Evolutionary conservation across 2,797 vertebrate genomes (phyloP), one percentile per base, ranked within the genome.

Genomic region (Agapornis canus): DNA sequence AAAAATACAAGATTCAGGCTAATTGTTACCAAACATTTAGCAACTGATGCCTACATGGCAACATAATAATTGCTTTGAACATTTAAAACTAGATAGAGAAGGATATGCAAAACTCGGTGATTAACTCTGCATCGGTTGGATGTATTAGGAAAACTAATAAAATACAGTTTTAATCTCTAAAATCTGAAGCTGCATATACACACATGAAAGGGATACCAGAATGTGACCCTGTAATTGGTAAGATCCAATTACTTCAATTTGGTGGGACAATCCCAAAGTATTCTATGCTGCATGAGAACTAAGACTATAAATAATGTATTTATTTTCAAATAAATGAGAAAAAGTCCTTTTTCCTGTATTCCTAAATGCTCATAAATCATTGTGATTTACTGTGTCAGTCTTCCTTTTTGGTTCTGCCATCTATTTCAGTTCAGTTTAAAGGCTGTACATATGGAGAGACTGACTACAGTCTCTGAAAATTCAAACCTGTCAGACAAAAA

Each of bases 391-490:
- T 79, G 32, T 86, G 82, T 68, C 83, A 86, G 51, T 56, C 63
- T 95, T 71, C 71, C 61, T 79, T 79, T 79, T 90, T 68, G 63
- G 20, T 92, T 96, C 72, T 91, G 72, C 80, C 63, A 71, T 86
- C 81, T 81, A 84, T 95, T 81, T 96, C 80, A 66, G 78, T 73
- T 90, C 85, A 39, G 29, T 73, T 92, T 71, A 78, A 82, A 59
- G 43, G 32, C 52, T 86, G 61, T 82, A 78, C n/a, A 49, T 52
- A 15, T 42, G 51, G 31, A 72, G 56, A 49, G 47, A 72, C 80
- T 91, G 57, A 49, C 81, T 93, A 64, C 61, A 73, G 19, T 95
- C 60, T 92, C 75, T 94, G 79, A 47, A 96, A 97, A 97, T 57
- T 18, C 48, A 82, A 26, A 85, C 59, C 47, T 94, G 43, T 26